Percentiles rank a stretch among this genome's conserved stretches.
Conservation (phyloP, 64 coral and sea anemone genomes). For the Trachythela sp. region DNA sequence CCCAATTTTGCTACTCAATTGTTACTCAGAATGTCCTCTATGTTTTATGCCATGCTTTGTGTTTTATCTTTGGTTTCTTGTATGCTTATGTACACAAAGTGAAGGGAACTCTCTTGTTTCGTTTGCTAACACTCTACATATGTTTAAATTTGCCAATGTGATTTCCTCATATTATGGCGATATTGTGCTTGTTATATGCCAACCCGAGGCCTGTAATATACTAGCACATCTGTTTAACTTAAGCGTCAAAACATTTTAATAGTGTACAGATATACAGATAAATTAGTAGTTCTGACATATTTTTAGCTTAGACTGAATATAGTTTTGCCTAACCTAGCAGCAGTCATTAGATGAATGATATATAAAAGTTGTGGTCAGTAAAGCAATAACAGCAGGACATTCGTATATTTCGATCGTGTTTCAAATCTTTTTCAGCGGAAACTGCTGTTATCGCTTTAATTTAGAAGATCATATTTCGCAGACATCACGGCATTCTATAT, state of each 20-base stretch:
- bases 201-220: background rate
- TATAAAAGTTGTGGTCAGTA: background rate
- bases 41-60: too few relatives aligned
- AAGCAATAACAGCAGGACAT: background rate
- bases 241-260: background rate
- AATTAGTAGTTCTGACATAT: background rate
- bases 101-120: background rate
- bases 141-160: background rate
- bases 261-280: background rate
- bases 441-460: constrained; percentile 20
- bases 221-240: background rate
- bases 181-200: background rate
- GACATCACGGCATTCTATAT: constrained; percentile 1
- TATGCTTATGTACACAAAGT: background rate
- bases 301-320: background rate
- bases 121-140: background rate
- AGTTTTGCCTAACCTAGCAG: background rate
- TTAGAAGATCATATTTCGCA: constrained; percentile 10
- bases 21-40: too few relatives aligned
- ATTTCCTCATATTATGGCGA: background rate
- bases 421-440: constrained; percentile 1
- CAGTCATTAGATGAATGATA: background rate
- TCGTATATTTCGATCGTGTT: background rate
- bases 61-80: background rate
- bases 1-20: too few relatives aligned